These are phyloP conservation scores for Clarias batrachus DNA, from an alignment of 2,113 vertebrate species.

Conservation along the genomic window DNA sequence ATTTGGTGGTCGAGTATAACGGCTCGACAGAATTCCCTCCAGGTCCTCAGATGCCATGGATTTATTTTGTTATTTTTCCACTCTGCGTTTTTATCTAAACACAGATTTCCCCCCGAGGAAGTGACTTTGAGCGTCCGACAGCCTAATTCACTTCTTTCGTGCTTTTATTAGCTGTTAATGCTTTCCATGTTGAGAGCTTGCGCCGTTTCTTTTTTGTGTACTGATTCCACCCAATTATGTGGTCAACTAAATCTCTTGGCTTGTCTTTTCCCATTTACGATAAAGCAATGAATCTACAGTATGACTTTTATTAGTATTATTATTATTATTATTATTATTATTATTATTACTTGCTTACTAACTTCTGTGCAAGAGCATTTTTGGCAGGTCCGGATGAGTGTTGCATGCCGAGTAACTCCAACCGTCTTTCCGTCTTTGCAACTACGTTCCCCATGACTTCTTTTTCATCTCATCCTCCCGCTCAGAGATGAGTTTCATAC, in stretches of 20 bases:
- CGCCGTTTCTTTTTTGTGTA: constrained; percentile 58
- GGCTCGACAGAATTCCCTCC: not conserved
- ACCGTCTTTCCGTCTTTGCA: not conserved
- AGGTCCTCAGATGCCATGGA: constrained; percentile 59
- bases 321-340: not conserved
- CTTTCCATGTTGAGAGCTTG: constrained; percentile 60
- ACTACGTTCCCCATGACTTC: constrained; percentile 16
- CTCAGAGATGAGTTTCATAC: constrained; percentile 50
- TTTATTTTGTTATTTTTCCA: constrained; percentile 55
- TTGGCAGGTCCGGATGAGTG: not conserved
- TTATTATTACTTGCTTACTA: not conserved
- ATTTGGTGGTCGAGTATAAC: not conserved
- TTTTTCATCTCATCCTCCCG: constrained; percentile 3
- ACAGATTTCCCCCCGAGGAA: constrained; percentile 56
- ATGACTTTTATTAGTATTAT: constrained; percentile 10
- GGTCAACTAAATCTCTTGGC: constrained; percentile 46
- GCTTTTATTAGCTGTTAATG: constrained; percentile 73
- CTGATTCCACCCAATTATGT: constrained; percentile 57
- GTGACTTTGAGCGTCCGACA: constrained; percentile 56
- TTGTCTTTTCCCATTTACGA: constrained; percentile 14
- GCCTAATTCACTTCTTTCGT: constrained; percentile 65
- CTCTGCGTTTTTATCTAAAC: constrained; percentile 48
- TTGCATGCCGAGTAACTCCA: not conserved
- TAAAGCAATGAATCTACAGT: constrained; percentile 28
- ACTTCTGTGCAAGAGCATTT: not conserved